Evolutionary conservation across 2,113 vertebrate species (phyloP).

Genomic region (Pteruthius melanotis): DNA sequence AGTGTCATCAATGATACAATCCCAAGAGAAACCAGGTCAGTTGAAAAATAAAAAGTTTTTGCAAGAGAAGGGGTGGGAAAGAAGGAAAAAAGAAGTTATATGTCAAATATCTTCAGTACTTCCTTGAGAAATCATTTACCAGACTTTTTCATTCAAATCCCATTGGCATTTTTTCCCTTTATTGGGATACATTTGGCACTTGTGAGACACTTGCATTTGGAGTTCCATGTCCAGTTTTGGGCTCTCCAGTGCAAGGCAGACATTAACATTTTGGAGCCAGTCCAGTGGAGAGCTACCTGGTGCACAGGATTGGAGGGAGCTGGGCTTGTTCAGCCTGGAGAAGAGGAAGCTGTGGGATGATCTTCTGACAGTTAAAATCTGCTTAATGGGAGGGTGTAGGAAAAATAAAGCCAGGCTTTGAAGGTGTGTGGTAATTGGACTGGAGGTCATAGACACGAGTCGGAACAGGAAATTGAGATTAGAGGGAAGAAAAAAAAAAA

Average conservation of each 20-base stretch:
- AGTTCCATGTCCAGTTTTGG: not conserved
- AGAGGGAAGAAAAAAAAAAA: not conserved
- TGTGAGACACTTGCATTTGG: not conserved
- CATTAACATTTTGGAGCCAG: not conserved
- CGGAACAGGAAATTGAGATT: not conserved
- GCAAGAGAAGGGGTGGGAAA: rapidly evolving
- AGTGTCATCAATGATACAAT: conserved; percentile 87
- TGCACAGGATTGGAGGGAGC: not conserved
- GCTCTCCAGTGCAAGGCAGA: not conserved
- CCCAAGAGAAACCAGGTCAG: conserved; percentile 95
- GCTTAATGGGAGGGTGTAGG: not conserved
- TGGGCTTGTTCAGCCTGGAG: not conserved
- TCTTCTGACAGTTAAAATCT: not conserved
- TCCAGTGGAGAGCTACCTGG: not conserved
- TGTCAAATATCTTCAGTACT: not conserved
- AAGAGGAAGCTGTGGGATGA: not conserved
- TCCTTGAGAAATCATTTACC: not conserved
- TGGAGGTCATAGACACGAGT: not conserved
- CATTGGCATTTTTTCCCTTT: not conserved
- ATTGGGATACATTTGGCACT: not conserved
- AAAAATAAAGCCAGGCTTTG: not conserved
- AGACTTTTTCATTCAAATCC: not conserved
- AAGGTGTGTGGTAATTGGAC: not conserved
- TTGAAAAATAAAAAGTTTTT: conserved; percentile 15
- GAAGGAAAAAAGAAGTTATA: not conserved